Conservation (phyloP, 2,797 vertebrate species). For the Acropternis orthonyx region DNA sequence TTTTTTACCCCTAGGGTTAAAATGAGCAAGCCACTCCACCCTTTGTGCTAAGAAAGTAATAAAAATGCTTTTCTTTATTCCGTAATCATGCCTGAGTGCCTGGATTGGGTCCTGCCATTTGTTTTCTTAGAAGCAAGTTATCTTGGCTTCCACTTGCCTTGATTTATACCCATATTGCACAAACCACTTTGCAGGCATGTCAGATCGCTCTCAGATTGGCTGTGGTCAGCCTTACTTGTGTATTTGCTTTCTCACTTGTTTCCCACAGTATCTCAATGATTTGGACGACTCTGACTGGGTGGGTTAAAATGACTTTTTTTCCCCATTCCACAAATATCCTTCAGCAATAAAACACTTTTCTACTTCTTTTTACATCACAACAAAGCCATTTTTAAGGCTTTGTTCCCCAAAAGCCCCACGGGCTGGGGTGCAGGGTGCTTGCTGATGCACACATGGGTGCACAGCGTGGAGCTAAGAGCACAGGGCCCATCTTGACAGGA, state of each 20-base stretch:
- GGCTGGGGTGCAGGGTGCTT: not conserved
- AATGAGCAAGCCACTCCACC: not conserved
- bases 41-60: not conserved
- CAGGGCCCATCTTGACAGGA: rapidly evolving
- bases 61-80: not conserved
- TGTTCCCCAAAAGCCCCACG: not conserved
- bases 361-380: not conserved
- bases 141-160: not conserved
- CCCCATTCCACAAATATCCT: not conserved
- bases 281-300: not conserved
- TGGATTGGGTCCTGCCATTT: not conserved
- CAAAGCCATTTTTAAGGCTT: not conserved
- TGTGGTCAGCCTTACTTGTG: not conserved
- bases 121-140: not conserved
- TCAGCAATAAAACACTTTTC: not conserved
- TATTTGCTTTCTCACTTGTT: not conserved
- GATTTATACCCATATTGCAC: not conserved
- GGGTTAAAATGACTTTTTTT: not conserved
- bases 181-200: not conserved
- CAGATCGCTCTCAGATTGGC: not conserved
- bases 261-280: not conserved
- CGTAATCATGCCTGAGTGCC: not conserved
- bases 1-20: not conserved
- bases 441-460: not conserved
- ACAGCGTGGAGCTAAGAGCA: rapidly evolving